These are phyloP conservation scores for Aromia moschata DNA, from an alignment of 2,888 invertebrate genomes.

Conservation along the genomic window DNA sequence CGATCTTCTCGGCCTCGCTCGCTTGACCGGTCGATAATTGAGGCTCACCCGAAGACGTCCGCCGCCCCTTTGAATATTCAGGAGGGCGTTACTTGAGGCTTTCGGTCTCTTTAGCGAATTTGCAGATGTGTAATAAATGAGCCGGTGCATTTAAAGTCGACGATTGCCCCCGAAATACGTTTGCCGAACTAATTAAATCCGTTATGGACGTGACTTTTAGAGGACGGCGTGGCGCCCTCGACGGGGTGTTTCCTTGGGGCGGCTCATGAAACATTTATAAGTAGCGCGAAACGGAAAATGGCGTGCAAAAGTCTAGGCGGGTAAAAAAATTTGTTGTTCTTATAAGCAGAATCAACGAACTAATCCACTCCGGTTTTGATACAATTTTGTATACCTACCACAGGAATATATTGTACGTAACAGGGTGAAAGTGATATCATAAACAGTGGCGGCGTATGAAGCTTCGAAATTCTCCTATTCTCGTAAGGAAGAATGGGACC, in stretches of 20 bases:
- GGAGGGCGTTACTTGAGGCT: constrained; percentile 28
- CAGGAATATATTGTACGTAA: too few relatives aligned
- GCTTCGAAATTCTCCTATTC: too few relatives aligned
- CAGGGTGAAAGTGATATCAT: too few relatives aligned
- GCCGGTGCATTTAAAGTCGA: constrained; percentile 33
- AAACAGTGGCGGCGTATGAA: too few relatives aligned
- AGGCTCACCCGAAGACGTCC: constrained; percentile 32
- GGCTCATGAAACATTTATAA: background rate
- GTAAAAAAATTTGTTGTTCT: too few relatives aligned
- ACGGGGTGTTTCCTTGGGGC: background rate
- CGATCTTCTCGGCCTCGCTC: constrained; percentile 29
- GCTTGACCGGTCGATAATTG: constrained; percentile 37
- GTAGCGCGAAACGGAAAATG: too few relatives aligned
- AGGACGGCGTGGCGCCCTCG: background rate
- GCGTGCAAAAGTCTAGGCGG: too few relatives aligned
- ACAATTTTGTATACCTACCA: too few relatives aligned
- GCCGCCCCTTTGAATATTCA: constrained; percentile 31
- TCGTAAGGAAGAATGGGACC: too few relatives aligned
- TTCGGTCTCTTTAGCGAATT: constrained; percentile 38
- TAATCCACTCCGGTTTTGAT: too few relatives aligned
- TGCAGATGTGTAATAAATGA: constrained; percentile 42
- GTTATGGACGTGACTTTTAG: background rate
- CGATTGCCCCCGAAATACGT: constrained; percentile 37
- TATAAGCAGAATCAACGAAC: background rate
- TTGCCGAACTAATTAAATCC: constrained; percentile 36